Conservation (phyloP, 2,797 vertebrate species). For the Ataeniobius toweri region DNA sequence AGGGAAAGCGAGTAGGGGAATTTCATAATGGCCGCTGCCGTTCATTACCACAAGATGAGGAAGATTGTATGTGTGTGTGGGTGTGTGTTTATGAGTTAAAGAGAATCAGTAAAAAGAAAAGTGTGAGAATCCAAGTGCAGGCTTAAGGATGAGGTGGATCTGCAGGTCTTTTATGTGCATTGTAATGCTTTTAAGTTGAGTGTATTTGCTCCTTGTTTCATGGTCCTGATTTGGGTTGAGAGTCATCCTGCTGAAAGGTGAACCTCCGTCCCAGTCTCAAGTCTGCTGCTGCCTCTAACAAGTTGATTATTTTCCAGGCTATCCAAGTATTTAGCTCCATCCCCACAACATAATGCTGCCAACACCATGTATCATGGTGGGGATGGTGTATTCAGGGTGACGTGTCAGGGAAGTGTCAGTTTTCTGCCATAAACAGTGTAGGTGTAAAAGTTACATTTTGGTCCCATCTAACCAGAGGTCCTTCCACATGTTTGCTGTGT, state of each 20-base stretch:
- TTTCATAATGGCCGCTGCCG: slow-evolving; percentile 44
- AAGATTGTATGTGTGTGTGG: slow-evolving; percentile 3
- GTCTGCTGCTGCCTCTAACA: no score
- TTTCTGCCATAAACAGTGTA: neutral
- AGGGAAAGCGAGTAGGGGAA: slow-evolving; percentile 33
- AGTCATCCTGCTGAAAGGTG: no score
- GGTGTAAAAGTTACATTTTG: neutral
- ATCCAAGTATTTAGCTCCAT: neutral
- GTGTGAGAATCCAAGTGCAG: neutral
- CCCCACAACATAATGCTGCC: neutral
- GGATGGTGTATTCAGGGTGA: neutral
- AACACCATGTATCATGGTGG: neutral
- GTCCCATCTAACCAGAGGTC: neutral
- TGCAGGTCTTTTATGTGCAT: neutral
- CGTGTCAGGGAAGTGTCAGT: neutral
- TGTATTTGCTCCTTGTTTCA: no score
- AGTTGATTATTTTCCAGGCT: neutral
- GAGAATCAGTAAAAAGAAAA: neutral
- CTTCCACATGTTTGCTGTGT: neutral
- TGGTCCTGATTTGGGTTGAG: no score
- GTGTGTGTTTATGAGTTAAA: neutral
- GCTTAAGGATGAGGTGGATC: slow-evolving; percentile 21
- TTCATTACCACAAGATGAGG: slow-evolving; percentile 38
- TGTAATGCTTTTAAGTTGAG: no score
- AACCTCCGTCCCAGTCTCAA: no score